Percentiles rank a stretch among this genome's conserved stretches.
Evolutionary conservation across 2,113 vertebrate genomes (phyloP).

Genomic region (Lathamus discolor): DNA sequence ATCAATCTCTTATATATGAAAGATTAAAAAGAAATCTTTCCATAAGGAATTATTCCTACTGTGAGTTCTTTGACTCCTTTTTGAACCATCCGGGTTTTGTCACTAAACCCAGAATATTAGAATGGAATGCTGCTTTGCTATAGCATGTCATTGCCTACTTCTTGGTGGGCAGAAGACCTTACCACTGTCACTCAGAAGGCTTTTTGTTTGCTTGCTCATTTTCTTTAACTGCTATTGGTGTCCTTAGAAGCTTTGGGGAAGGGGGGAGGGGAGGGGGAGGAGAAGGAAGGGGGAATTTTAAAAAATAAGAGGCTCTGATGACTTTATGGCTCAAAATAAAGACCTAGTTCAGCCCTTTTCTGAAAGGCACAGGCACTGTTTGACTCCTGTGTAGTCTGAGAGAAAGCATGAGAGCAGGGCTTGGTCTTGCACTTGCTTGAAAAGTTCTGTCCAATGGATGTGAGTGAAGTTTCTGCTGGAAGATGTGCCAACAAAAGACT

Average conservation of each 20-base stretch:
- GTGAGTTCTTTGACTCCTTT: background rate
- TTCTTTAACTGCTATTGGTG: background rate
- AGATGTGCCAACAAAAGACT: background rate
- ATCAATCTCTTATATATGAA: background rate
- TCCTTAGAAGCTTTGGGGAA: background rate
- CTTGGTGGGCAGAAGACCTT: background rate
- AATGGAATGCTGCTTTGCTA: background rate
- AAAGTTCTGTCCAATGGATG: background rate
- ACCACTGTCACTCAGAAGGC: background rate
- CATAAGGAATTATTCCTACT: background rate
- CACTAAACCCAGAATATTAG: background rate
- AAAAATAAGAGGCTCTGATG: background rate
- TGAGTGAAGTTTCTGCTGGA: background rate
- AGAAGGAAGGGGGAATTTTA: too few species aligned
- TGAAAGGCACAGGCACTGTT: accelerated
- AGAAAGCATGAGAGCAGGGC: background rate
- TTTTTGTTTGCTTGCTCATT: background rate
- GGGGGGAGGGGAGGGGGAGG: too few species aligned
- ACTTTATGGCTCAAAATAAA: background rate
- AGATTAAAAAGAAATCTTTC: background rate
- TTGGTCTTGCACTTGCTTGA: background rate
- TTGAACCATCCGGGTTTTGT: background rate
- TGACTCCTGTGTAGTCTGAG: accelerated
- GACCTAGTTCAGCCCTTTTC: background rate
- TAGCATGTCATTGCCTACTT: background rate